phyloP scores from a whole-genome alignment of 1,140 invertebrate genomes.

The Dendroctonus ponderosae region DNA sequence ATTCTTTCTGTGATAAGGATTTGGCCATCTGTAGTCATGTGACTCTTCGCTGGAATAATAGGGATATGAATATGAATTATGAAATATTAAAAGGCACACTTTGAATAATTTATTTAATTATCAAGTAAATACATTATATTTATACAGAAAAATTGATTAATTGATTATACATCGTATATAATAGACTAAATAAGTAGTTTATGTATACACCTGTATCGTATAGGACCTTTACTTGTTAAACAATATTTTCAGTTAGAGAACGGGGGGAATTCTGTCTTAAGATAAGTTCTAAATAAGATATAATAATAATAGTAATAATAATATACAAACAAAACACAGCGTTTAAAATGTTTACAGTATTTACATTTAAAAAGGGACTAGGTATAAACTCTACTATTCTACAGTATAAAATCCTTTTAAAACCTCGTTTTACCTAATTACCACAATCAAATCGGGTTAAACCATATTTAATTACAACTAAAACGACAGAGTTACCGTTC shows the following conservation, averaged over 20 bases:
- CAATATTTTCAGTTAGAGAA: constrained; percentile 22
- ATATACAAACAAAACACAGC: constrained; percentile 12
- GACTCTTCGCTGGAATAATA: too few species aligned
- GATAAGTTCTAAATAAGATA: background rate
- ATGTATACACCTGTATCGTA: constrained; percentile 32
- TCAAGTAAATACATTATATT: constrained; percentile 35
- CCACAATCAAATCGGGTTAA: constrained; percentile 1
- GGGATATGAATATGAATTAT: too few species aligned
- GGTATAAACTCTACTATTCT: constrained; percentile 22
- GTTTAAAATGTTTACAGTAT: constrained; percentile 27
- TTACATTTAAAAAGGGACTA: constrained; percentile 26
- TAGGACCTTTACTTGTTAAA: constrained; percentile 25
- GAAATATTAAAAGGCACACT: too few species aligned
- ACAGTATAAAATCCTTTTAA: constrained; percentile 20
- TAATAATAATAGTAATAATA: constrained; percentile 13
- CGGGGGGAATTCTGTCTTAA: constrained; percentile 4
- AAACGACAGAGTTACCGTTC: too few species aligned
- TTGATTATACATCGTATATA: constrained; percentile 29
- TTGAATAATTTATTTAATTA: constrained; percentile 29
- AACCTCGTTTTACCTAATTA: constrained; percentile 8
- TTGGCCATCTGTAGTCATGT: too few species aligned
- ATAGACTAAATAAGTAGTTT: constrained; percentile 27
- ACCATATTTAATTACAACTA: background rate
- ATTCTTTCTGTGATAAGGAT: too few species aligned
- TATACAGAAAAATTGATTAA: constrained; percentile 32